Evolutionary conservation across 2,113 vertebrate genomes (phyloP).

Genomic region (Solea solea): DNA sequence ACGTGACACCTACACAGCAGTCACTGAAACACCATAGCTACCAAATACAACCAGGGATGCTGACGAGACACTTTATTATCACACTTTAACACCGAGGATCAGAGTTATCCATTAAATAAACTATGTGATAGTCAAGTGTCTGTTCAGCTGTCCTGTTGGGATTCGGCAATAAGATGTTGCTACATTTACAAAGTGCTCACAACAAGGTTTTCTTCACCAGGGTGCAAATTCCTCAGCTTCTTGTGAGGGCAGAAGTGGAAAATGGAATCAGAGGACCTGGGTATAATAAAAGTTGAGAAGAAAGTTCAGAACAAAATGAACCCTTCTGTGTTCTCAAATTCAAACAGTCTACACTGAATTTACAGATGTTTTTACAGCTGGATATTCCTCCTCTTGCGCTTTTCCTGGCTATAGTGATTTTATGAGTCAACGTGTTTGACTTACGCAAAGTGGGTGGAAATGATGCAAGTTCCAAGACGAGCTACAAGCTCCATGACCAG

Average conservation of each 20-base stretch:
- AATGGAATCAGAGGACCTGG: slow-evolving; percentile 47
- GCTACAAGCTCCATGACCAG: neutral
- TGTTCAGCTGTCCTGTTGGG: slow-evolving; percentile 31
- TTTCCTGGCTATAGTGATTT: slow-evolving; percentile 20
- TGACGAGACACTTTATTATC: slow-evolving; percentile 37
- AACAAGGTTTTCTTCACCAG: slow-evolving; percentile 48
- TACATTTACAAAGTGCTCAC: slow-evolving; percentile 78
- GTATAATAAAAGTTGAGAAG: slow-evolving; percentile 14
- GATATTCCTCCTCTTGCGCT: neutral
- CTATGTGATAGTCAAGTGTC: slow-evolving; percentile 40
- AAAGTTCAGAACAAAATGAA: slow-evolving; percentile 8
- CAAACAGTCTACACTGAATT: neutral
- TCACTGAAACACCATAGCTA: slow-evolving; percentile 53
- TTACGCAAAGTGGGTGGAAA: neutral
- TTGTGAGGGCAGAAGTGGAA: slow-evolving; percentile 44
- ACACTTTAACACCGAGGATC: slow-evolving; percentile 55
- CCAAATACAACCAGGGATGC: slow-evolving; percentile 39
- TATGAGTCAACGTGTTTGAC: slow-evolving; percentile 31
- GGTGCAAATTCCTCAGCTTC: slow-evolving; percentile 71
- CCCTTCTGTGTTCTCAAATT: neutral
- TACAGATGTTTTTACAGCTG: slow-evolving; percentile 18
- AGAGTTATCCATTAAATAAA: slow-evolving; percentile 59
- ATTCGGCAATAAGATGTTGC: slow-evolving; percentile 54
- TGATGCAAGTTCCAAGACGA: neutral
- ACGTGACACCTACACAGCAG: slow-evolving; percentile 55